Evolutionary conservation across 2,888 invertebrate genomes (phyloP).

Genomic region (Melieria picta): DNA sequence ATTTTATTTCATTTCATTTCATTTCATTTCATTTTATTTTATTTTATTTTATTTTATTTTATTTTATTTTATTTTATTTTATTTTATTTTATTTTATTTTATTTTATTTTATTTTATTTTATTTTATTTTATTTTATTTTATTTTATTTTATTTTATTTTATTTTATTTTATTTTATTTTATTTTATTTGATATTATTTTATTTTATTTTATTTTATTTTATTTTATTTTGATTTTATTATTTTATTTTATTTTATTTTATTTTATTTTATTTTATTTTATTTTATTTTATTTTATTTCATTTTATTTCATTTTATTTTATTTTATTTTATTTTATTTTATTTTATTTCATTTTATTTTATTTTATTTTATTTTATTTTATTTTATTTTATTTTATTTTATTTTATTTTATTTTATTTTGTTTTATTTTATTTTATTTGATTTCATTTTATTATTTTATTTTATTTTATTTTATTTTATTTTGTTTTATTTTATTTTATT

Average conservation of each 20-base stretch:
- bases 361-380: not conserved
- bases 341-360: conserved; percentile 15
- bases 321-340: conserved; percentile 16
- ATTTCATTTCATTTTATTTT: too few species aligned
- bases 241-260: too few species aligned
- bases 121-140: not conserved
- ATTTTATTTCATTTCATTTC: too few species aligned
- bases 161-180: not conserved
- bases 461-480: conserved; percentile 5
- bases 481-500: not conserved
- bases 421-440: not conserved
- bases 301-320: conserved; percentile 19
- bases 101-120: too few species aligned
- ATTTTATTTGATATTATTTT: conserved; percentile 5
- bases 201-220: conserved; percentile 22
- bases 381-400: conserved; percentile 4
- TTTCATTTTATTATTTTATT: not conserved
- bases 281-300: not conserved
- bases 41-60: too few species aligned
- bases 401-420: not conserved
- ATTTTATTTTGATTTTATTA: conserved; percentile 8
- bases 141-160: too few species aligned
- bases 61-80: too few species aligned
- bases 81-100: too few species aligned
- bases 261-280: not conserved